phyloP scores from a whole-genome alignment of 2,113 vertebrate genomes.

The Entelurus aequoreus region DNA sequence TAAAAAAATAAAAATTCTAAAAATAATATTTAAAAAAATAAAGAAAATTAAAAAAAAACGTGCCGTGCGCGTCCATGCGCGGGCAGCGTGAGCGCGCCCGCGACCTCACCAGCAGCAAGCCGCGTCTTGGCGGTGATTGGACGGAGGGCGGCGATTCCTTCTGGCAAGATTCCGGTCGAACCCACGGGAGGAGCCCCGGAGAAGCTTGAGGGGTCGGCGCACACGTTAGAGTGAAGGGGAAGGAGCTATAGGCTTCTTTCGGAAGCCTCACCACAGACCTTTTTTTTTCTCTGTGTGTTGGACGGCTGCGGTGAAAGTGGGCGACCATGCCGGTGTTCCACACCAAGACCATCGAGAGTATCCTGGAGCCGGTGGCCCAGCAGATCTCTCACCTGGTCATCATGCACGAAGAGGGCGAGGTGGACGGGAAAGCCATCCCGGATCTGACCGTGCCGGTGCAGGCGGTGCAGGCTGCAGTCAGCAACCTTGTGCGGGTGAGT shows the following conservation, averaged over 20 bases:
- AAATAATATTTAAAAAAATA: too few species aligned
- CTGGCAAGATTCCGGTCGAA: constrained; percentile 63
- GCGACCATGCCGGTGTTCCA: constrained; percentile 95
- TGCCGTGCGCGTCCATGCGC: constrained; percentile 7
- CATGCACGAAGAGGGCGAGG: constrained; percentile 99
- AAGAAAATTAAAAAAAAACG: too few species aligned
- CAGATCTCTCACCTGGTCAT: constrained; percentile 99
- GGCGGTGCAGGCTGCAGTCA: constrained; percentile 95
- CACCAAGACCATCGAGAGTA: constrained; percentile 98
- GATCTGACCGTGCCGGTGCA: constrained; percentile 93
- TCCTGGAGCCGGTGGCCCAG: constrained; percentile 98
- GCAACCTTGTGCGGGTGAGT: constrained; percentile 98
- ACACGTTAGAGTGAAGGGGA: constrained; percentile 34
- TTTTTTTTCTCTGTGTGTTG: constrained; percentile 47
- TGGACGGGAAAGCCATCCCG: constrained; percentile 98
- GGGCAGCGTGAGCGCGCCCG: constrained; percentile 52
- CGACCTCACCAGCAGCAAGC: constrained; percentile 36
- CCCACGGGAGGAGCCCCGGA: constrained; percentile 58
- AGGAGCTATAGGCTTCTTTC: constrained; percentile 10
- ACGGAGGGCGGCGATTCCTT: constrained; percentile 63
- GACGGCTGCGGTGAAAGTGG: constrained; percentile 60
- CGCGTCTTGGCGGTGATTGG: constrained; percentile 62
- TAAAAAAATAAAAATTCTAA: too few species aligned
- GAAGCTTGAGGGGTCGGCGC: constrained; percentile 40
- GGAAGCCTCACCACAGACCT: constrained; percentile 36